Evolutionary conservation across 2,888 invertebrate species (phyloP), one percentile per base, ranked within the genome.

Genomic region (Tanypteryx hageni): DNA sequence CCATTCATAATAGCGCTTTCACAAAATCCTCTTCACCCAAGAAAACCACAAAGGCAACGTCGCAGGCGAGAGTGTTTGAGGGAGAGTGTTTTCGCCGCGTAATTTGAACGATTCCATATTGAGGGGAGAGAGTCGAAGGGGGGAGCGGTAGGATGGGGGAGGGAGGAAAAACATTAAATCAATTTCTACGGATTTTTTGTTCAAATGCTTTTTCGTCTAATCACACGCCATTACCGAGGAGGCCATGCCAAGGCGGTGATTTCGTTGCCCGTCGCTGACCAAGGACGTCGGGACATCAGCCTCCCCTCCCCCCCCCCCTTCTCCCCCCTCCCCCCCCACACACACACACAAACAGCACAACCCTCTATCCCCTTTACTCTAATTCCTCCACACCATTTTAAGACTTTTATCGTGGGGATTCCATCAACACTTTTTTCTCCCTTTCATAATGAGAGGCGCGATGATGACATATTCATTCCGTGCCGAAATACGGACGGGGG

Each of bases 181-280:
- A 68, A 68, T 68, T 68, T 68, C 68, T 68, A n/a, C 8, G 68
- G 68, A 68, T 68, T 68, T 68, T 68, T 68, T 68, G 59, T 59
- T 86, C 85, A 86, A 31, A 16, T 61, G 61, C 61, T 86, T 31
- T 86, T 31, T 59, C 61, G 59, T 27, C 61, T 86, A 86, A 85
- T 85, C 61, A 86, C 61, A 59, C 27, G 86, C 86, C 86, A 61
- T 85, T 85, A 85, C 22, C n/a, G 16, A n/a, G 85, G 59, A 58
- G 85, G 56, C 59, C 85, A 56, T 58, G 59, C 22, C 85, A 86
- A 18, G 86, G 44, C 27, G 22, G 86, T 86, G 31, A 86, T 86
- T 86, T 61, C 31, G 27, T 86, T 59, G 61, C 31, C 68, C 68
- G 22, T 68, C 68, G 68, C 68, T 68, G 68, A 68, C 68, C 68